Evolutionary conservation across 2,888 invertebrate genomes (phyloP).

Genomic region (Cataglyphis altisquamis): DNA sequence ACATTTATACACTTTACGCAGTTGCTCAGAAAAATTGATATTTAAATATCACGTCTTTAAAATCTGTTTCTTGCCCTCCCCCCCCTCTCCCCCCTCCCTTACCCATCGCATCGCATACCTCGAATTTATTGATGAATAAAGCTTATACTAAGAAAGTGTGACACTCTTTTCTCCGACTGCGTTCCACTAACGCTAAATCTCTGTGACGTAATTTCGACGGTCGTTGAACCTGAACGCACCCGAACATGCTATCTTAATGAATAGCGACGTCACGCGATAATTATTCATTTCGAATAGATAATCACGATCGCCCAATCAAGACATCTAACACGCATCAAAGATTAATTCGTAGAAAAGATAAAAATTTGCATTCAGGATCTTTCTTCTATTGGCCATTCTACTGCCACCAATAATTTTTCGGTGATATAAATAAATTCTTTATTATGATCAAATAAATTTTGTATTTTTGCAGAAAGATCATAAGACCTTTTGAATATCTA

Average conservation of each 20-base stretch:
- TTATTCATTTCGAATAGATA: constrained; percentile 75
- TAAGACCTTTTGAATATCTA: not conserved
- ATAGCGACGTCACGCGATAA: constrained; percentile 67
- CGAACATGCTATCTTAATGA: constrained; percentile 31
- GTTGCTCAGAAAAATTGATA: not conserved
- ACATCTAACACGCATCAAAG: not conserved
- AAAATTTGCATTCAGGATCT: constrained; percentile 16
- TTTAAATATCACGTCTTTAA: constrained; percentile 6
- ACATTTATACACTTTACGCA: not conserved
- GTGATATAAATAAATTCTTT: constrained; percentile 1
- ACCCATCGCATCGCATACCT: no score
- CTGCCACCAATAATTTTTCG: not conserved
- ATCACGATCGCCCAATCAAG: not conserved
- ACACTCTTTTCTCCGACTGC: not conserved
- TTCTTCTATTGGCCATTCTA: not conserved
- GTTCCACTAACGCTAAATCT: constrained; percentile 54
- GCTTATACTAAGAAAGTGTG: constrained; percentile 26
- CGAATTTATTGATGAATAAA: constrained; percentile 22
- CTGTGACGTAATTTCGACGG: constrained; percentile 78
- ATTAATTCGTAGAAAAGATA: not conserved
- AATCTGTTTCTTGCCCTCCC: not conserved
- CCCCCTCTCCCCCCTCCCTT: no score
- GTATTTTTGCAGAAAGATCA: not conserved
- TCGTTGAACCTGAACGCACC: constrained; percentile 78
- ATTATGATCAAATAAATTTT: not conserved